phyloP scores from a whole-genome alignment of 2,888 invertebrate genomes.

The Tetranychus truncatus region DNA sequence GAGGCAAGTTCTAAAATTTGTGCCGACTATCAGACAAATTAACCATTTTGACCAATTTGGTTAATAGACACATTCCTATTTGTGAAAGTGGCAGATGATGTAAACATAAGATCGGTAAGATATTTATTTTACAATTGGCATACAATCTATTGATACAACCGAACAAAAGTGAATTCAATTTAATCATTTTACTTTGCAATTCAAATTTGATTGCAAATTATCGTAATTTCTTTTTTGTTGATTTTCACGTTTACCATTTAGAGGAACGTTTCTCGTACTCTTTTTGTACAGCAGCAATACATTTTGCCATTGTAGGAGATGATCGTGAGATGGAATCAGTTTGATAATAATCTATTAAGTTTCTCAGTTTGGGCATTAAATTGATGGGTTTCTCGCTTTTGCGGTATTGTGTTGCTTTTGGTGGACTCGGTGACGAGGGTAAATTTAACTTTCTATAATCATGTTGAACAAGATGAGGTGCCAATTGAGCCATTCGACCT shows the following conservation, averaged over 20 bases:
- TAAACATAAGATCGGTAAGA: no score
- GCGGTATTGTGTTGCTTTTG: background rate
- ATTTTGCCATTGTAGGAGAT: constrained; percentile 96
- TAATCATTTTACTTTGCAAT: no score
- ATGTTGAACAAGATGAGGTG: constrained; percentile 26
- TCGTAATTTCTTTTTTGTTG: no score
- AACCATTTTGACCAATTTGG: no score
- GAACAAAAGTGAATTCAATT: no score
- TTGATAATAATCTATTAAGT: constrained; percentile 61
- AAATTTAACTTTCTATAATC: background rate
- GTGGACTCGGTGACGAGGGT: background rate
- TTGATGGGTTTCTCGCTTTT: background rate
- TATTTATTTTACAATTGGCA: no score
- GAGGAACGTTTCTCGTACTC: constrained; percentile 17
- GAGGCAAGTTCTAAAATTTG: no score
- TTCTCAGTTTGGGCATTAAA: constrained; percentile 43
- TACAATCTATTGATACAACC: no score
- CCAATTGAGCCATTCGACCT: constrained; percentile 49
- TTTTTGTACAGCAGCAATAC: constrained; percentile 60
- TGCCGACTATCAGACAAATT: no score
- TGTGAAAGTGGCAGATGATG: no score
- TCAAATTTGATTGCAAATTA: no score
- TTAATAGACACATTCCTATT: no score
- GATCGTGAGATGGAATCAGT: constrained; percentile 89
- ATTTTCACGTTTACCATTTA: background rate